Evolutionary conservation across 2,113 vertebrate species (phyloP).

Genomic region (Nesospiza acunhae): DNA sequence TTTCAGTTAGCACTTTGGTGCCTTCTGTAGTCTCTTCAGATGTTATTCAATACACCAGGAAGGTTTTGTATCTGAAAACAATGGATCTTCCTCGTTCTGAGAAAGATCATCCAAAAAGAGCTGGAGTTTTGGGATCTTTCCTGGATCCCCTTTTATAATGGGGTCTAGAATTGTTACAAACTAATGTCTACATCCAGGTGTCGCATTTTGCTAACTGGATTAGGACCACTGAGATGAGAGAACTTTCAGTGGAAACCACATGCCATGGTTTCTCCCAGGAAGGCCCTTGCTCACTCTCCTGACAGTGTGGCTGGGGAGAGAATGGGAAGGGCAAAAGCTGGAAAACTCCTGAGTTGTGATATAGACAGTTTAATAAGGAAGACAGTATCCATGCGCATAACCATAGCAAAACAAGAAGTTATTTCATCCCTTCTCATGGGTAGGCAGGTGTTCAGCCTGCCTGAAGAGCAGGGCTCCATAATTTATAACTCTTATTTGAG

Average conservation of each 20-base stretch:
- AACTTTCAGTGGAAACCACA: neutral
- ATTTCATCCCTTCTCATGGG: neutral
- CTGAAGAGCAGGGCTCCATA: neutral
- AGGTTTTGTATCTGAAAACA: neutral
- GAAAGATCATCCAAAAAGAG: neutral
- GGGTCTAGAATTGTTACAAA: neutral
- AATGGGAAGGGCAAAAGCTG: neutral
- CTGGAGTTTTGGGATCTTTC: neutral
- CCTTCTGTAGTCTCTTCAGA: accelerated
- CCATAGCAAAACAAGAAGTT: neutral
- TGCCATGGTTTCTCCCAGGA: neutral
- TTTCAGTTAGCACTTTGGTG: neutral
- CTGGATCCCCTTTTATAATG: neutral
- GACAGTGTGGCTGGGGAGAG: neutral
- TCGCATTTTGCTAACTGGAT: neutral
- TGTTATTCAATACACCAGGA: neutral
- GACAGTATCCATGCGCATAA: no score
- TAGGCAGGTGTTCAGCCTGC: neutral
- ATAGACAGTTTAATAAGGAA: neutral
- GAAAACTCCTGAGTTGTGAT: neutral
- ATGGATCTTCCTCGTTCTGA: neutral
- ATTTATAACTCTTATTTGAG: accelerated
- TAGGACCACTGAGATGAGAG: neutral
- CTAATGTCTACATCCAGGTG: neutral
- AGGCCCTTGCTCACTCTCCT: accelerated